phyloP scores from a whole-genome alignment of 2,113 vertebrate genomes.

The Xenopus borealis region DNA sequence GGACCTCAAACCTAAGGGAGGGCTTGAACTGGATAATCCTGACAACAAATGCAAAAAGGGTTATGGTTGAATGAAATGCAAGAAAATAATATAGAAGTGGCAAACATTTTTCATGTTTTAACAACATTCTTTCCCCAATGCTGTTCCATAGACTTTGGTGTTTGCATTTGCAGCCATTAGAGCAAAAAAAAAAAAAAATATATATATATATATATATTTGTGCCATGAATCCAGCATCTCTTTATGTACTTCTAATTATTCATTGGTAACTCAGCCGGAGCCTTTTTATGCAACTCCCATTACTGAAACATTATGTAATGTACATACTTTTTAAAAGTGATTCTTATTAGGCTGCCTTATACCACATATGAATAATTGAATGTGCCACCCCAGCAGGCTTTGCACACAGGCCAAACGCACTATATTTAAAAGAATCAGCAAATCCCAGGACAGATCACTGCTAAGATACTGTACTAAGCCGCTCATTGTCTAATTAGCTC shows the following conservation, averaged over 20 bases:
- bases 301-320: not conserved
- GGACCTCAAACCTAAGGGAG: no score
- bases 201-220: no score
- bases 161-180: no score
- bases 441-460: not conserved
- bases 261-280: not conserved
- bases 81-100: no score
- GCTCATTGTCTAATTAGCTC: not conserved
- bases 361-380: not conserved
- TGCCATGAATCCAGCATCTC: no score
- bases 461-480: not conserved
- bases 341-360: not conserved
- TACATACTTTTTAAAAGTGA: not conserved
- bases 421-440: not conserved
- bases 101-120: no score
- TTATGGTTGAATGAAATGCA: no score
- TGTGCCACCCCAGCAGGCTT: not conserved
- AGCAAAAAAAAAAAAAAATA: no score
- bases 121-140: no score
- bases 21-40: no score
- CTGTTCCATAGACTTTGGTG: no score
- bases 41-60: no score
- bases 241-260: not conserved
- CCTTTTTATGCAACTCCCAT: not conserved
- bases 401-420: not conserved